Conservation (phyloP, 2,797 vertebrate species). For the Graptemys geographica region DNA sequence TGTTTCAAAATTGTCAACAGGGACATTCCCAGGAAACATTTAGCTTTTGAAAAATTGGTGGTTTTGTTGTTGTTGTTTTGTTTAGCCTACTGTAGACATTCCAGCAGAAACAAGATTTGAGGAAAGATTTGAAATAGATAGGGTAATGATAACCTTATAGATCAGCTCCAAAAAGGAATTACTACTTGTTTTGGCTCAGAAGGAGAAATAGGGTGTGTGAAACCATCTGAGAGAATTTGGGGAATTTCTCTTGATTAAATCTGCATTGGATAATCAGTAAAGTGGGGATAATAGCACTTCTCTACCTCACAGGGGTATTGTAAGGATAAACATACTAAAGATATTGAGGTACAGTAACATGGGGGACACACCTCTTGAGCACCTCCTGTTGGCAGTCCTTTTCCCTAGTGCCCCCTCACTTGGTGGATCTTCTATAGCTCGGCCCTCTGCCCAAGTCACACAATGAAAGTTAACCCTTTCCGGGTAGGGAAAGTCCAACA, state of each 20-base stretch:
- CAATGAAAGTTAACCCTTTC: no score
- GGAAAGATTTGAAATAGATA: no score
- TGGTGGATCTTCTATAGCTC: no score
- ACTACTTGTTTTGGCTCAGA: neutral
- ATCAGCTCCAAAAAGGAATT: neutral
- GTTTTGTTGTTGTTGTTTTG: no score
- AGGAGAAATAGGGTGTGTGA: neutral
- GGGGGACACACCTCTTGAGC: no score
- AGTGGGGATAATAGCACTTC: neutral
- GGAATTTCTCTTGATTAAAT: neutral
- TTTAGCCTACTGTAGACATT: no score
- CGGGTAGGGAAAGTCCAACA: no score
- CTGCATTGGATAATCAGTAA: rapidly evolving
- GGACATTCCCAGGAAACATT: neutral
- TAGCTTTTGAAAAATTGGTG: neutral
- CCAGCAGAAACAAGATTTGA: no score
- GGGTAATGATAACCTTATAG: neutral
- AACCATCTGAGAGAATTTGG: neutral
- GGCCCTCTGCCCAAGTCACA: no score
- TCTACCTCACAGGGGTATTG: neutral
- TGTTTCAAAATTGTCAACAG: neutral
- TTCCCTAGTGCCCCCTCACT: no score
- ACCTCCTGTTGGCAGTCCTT: no score
- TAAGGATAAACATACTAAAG: neutral
- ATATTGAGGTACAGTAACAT: neutral